Evolutionary conservation across 2,888 invertebrate genomes (phyloP), one percentile per base, ranked within the genome.

Genomic region (Trachelus iudaicus): DNA sequence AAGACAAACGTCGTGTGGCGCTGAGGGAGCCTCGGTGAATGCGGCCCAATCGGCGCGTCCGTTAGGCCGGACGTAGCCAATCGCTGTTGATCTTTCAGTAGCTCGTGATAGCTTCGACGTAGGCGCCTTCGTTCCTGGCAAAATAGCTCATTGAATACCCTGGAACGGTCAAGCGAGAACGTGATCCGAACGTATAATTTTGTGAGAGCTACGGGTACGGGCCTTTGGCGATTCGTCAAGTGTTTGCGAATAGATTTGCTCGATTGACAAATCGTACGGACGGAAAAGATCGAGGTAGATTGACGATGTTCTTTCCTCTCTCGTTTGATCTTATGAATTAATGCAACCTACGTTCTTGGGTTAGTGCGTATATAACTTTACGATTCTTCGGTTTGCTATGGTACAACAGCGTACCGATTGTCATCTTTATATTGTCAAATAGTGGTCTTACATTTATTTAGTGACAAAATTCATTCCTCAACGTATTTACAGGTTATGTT

Each of bases 141-240:
- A 77, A 77, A 77, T 77, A 77, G 77, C 77, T 77, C 77, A 77
- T 77, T 77, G 77, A 77, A 77, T 77, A 77, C 30, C 75, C 15
- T 69, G 69, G 40, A 75, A 77, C 75, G 77, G 77, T 77, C 75
- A 77, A 77, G 69, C 77, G 77, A 30, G 71, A 71, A 77, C 77
- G 77, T 77, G 77, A 77, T 33, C 40, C 40, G 77, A 77, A 75
- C 75, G 71, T 56, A 15, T 56, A 56, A 56, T 56, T 23, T 56
- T 9, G 56, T 23, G 23, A 56, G 56, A 23, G 23, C 56, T 23
- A 56, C 56, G 56, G 1, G 15, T 40, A 56, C 9, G 23, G 56
- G 15, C 9, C 23, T 23, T 23, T 56, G 56, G 56, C 56, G 23
- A 56, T 56, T 56, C 56, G 56, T 56, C 56, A 23, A 56, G 23